Evolutionary conservation across 2,888 invertebrate species (phyloP).

Genomic region (Caenorhabditis virilis): DNA sequence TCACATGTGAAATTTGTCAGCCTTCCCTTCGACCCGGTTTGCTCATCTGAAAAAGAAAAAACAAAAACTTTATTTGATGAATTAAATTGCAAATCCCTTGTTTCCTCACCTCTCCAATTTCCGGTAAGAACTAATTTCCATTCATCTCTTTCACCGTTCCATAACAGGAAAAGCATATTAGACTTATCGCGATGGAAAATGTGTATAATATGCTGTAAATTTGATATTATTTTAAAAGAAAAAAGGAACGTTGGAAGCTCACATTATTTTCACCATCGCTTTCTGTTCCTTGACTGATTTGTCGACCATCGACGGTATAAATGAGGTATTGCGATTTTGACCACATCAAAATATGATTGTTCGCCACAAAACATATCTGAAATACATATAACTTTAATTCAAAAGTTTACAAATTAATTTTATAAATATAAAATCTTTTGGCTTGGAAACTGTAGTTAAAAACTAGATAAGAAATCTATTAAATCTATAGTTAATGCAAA

Average conservation of each 20-base stretch:
- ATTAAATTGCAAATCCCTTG: not conserved
- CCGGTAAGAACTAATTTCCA: slow-evolving; percentile 48
- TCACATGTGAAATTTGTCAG: slow-evolving; percentile 28
- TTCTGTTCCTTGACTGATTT: slow-evolving; percentile 34
- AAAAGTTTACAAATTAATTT: too few relatives aligned
- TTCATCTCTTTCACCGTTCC: slow-evolving; percentile 57
- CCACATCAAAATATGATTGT: slow-evolving; percentile 52
- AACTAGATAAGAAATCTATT: too few relatives aligned
- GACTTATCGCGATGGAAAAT: slow-evolving; percentile 43
- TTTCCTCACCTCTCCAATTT: slow-evolving; percentile 10
- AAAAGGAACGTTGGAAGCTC: too few relatives aligned
- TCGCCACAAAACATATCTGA: slow-evolving; percentile 27
- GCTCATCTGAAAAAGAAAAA: slow-evolving; percentile 26
- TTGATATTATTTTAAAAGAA: too few relatives aligned
- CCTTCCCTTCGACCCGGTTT: slow-evolving; percentile 14
- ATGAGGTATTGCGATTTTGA: slow-evolving; percentile 52
- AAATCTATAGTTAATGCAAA: too few relatives aligned
- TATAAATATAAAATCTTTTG: too few relatives aligned
- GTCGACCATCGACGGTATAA: slow-evolving; percentile 50
- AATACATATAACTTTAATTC: not conserved
- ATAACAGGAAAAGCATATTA: slow-evolving; percentile 33
- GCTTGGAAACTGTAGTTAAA: too few relatives aligned
- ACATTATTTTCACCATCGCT: slow-evolving; percentile 12
- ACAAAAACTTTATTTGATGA: too few relatives aligned
- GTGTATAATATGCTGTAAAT: slow-evolving; percentile 48